phyloP scores from a whole-genome alignment of 2,797 vertebrate species.

The Anas capensis region DNA sequence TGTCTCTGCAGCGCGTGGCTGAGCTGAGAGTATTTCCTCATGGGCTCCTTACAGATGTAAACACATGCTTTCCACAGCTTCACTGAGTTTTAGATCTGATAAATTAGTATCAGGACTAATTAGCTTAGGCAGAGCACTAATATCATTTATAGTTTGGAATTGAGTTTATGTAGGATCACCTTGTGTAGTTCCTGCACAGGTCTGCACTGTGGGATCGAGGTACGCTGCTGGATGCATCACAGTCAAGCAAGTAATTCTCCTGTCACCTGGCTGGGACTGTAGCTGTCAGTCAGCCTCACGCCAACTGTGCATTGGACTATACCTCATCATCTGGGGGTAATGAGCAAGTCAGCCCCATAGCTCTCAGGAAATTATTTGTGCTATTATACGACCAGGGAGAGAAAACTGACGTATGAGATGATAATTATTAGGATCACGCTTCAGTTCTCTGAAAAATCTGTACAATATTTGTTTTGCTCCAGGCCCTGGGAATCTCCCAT shows the following conservation, averaged over 20 bases:
- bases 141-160: neutral
- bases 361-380: slow-evolving; percentile 8
- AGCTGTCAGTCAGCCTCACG: neutral
- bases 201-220: neutral
- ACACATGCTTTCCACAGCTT: neutral
- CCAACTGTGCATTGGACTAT: fast-evolving
- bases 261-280: neutral
- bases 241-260: fast-evolving
- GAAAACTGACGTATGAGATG: slow-evolving; percentile 21
- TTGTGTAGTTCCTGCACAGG: neutral
- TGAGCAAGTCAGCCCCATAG: neutral
- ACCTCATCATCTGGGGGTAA: neutral
- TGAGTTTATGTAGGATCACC: neutral
- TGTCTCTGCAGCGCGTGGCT: fast-evolving
- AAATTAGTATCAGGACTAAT: neutral
- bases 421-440: slow-evolving; percentile 27
- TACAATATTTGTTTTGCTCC: slow-evolving; percentile 61
- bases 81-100: neutral
- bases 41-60: fast-evolving
- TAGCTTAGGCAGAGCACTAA: neutral
- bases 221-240: fast-evolving
- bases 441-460: slow-evolving; percentile 51
- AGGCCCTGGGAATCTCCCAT: slow-evolving; percentile 67
- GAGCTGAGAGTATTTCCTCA: neutral
- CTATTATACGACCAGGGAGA: slow-evolving; percentile 14